Evolutionary conservation across 2,888 invertebrate species (phyloP), one percentile per base, ranked within the genome.

Genomic region (Onchidella celtica): DNA sequence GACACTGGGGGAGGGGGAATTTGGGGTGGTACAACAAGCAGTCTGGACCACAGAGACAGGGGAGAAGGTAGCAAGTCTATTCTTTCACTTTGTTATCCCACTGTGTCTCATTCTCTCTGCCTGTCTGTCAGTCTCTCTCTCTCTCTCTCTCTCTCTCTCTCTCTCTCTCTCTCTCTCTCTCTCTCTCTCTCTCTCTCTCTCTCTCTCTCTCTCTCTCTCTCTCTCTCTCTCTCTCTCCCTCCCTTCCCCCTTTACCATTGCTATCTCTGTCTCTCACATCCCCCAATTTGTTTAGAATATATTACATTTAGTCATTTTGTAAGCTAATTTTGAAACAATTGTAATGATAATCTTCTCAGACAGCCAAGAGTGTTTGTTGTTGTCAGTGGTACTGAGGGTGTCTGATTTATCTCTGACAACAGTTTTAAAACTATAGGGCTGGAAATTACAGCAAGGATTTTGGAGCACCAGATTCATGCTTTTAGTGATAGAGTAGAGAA

Each of bases 11-110:
- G 97, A 96, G 89, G 99, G 99, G 21, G 99, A 99, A 93, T 99
- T 99, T 94, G 99, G 99, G 3, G 97, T 98, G 21, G 99, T 99
- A 0, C 98, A 98, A 92, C 99, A 98, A 94, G 99, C 98, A 2
- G 97, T 98, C 11, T 99, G 98, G 98, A 97, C 97, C 72, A 97
- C 98, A 91, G 97, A 97, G 87, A 65, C 36, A 29, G 97, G 97
- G 81, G 97, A 98, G 94, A 95, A 97, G 94, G 97, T 97, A 93
- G 55, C 47, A 47, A 11, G 9, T 11, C 47, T 47, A 47, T 11
- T 47, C 6, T 47, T 6, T 47, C 9, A 11, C 47, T 17, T 47
- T 47, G 17, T 47, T 47, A 11, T 47, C 47, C 17, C 47, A 47
- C 17, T 11, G 47, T 6, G 17, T 27, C 6, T 61, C n/a, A 61